These are phyloP conservation scores for Xanthorhoe designata DNA, from an alignment of 2,888 invertebrate genomes.

Conservation along the genomic window DNA sequence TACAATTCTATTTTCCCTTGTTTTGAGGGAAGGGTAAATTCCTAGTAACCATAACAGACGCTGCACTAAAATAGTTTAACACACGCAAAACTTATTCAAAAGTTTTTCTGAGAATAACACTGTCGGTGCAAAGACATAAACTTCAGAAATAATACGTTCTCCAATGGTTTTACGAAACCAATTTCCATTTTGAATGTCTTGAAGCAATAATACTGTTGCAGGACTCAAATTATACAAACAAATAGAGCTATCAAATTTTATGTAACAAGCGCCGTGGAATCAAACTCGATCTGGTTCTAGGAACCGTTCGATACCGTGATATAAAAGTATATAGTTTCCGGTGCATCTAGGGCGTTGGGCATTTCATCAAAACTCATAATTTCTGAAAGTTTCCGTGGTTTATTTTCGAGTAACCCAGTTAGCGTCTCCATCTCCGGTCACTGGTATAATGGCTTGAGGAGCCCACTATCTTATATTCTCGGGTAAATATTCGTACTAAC, in stretches of 20 bases:
- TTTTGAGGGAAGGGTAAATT: constrained; percentile 1
- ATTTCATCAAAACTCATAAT: constrained; percentile 84
- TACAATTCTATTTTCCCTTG: constrained; percentile 5
- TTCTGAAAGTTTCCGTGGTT: constrained; percentile 76
- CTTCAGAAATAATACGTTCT: constrained; percentile 26
- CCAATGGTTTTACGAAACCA: constrained; percentile 23
- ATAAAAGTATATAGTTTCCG: constrained; percentile 72
- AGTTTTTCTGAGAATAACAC: constrained; percentile 19
- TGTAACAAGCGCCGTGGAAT: constrained; percentile 34
- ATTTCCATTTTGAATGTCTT: constrained; percentile 31
- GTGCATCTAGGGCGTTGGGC: constrained; percentile 60
- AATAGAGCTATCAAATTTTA: constrained; percentile 41
- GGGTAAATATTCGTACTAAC: constrained; percentile 16
- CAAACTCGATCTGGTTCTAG: constrained; percentile 38
- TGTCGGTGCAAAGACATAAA: constrained; percentile 26
- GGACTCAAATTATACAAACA: constrained; percentile 36
- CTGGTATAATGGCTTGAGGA: constrained; percentile 49
- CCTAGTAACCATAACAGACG: constrained; percentile 3
- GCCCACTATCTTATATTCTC: constrained; percentile 19
- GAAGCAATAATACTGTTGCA: constrained; percentile 28
- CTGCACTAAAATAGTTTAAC: constrained; percentile 2
- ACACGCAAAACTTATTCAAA: constrained; percentile 11
- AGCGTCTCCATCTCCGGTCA: constrained; percentile 55
- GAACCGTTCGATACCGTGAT: constrained; percentile 48
- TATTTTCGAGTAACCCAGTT: constrained; percentile 79